Percentiles rank a stretch among this genome's conserved stretches.
phyloP scores from a whole-genome alignment of 2,113 vertebrate genomes.

The Podiceps cristatus region DNA sequence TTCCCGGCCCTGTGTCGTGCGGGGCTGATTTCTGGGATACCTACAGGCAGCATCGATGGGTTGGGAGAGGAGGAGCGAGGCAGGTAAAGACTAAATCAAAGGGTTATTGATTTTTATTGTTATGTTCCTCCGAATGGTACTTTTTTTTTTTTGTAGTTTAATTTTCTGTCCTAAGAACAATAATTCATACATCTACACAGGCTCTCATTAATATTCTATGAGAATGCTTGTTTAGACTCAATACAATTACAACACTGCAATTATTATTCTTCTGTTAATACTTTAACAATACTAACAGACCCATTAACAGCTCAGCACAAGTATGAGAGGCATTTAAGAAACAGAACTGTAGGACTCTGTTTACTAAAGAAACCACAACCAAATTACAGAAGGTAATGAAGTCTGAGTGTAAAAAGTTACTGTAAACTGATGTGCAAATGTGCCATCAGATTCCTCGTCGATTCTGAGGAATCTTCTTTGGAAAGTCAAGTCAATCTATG shows the following conservation, averaged over 20 bases:
- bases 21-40: neutral
- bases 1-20: accelerated
- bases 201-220: slow-evolving; percentile 50
- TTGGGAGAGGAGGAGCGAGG: neutral
- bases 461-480: neutral
- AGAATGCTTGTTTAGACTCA: slow-evolving; percentile 1
- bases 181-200: slow-evolving; percentile 13
- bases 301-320: slow-evolving; percentile 30
- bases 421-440: neutral
- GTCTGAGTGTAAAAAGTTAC: neutral
- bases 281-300: slow-evolving; percentile 34
- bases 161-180: neutral
- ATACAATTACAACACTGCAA: slow-evolving; percentile 12
- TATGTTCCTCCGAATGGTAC: neutral
- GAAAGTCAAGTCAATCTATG: neutral
- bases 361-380: slow-evolving; percentile 18
- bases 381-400: neutral
- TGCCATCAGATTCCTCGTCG: neutral
- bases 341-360: neutral
- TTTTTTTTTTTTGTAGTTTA: neutral
- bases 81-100: neutral
- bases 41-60: neutral
- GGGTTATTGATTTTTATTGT: neutral
- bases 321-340: neutral
- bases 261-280: slow-evolving; percentile 43